Base-by-base conservation (phyloP, 2,888 invertebrate genomes). In the Apotomis turbidana region DNA sequence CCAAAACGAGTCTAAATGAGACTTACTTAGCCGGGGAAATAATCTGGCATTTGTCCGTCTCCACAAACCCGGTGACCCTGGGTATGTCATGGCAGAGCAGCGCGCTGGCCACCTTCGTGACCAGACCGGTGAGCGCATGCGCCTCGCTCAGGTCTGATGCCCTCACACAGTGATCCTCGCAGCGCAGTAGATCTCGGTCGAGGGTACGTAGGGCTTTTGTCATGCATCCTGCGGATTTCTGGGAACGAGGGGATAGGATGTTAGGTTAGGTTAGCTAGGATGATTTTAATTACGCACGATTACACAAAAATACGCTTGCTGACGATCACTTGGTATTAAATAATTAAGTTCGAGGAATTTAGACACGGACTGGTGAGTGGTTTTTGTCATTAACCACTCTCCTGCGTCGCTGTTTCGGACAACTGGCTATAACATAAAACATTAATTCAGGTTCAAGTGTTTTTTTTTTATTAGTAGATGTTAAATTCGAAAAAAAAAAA, bases 91-190 rank as follows among this genome's bases (percentile, higher is more conserved):
- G 80, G 76, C 93, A 91, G 5, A 91, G 75, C 5, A 91, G 76
- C 0, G 88, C 93, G 74, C 88, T 85, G 0, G 91, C 87, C 10
- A 93, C 88, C 71, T 87, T 88, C 2, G 82, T 85, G n/a, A 92
- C 91, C 10, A 93, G 80, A 4, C 87, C 85, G 2, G 90, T 87
- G 12, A 93, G 55, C 0, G 93, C 93, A 54, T 93, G 93, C 2
- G 93, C 93, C 74, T 93, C 93, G 70, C 93, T 92, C 13, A 93
- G 81, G 10, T 91, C 90, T 0, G 87, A 90, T 1, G 85, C 83
- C 71, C 79, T 84, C 10, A 79, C 69, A 74, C 88, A 90, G 12
- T 70, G 64, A 4, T 86, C 85, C 4, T 88, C 88, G 13, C 74
- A 75, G 62, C 87, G 82, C 3, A 87, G 74, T 3, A 91, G 84